Evolutionary conservation across 23 tunicate genomes (phyloP), one percentile per base, ranked within the genome.

Genomic region (Halocynthia aurantium): DNA sequence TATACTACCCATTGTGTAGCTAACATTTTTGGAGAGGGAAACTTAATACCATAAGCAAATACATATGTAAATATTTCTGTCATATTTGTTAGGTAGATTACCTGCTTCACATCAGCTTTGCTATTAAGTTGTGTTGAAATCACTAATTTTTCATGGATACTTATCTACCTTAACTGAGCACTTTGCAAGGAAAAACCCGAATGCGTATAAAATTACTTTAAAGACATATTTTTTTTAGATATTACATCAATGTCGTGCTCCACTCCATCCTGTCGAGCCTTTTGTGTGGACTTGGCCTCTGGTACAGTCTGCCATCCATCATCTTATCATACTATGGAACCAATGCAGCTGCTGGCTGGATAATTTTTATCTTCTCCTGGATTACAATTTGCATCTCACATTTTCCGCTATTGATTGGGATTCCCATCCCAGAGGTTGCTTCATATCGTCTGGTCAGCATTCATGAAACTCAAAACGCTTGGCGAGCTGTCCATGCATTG

Each of bases 311-410:
- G 13, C 87, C 87, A 6, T 77, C 76, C 10, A 22, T 52, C 9
- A 51, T 77, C 18, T 69, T 10, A 64, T 21, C n/a, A 44, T 73
- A 78, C 22, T 88, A 78, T 57, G 73, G 67, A 10, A 70, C 21
- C 75, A 82, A 56, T 53, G 63, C 63, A 51, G 84, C 53, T 18
- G 81, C 77, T 49, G 60, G 61, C 57, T 81, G 78, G 7, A 50
- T 88, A 7, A 44, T 85, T 7, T 88, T 66, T 63, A 83, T 88
- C 19, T 88, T 88, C 75, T 83, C 84, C 5, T 88, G 95, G 95
- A 53, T 88, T 18, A 57, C 87, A 11, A 74, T 88, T 51, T 83
- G 81, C 50, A 73, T 79, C 57, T 77, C 95, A 7, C 84, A 78
- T 17, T 83, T 71, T 57, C 87, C 95, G 15, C 68, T 88, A 22